Evolutionary conservation across 2,797 vertebrate species (phyloP), one percentile per base, ranked within the genome.

Genomic region (Scarus forsteni): DNA sequence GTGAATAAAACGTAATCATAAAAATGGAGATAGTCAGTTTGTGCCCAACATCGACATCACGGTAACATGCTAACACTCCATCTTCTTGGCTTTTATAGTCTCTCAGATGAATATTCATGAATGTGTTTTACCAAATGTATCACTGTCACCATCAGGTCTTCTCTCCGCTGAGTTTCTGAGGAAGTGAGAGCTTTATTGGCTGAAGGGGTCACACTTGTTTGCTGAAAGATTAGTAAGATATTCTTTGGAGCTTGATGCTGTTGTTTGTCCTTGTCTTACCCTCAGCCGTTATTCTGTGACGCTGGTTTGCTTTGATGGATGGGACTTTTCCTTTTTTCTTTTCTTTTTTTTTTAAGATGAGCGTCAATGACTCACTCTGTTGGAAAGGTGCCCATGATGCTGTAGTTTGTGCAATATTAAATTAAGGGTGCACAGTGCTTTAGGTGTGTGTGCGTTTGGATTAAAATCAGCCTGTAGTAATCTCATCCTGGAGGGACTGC

Each of bases 171-270:
- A 54, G 78, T 70, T 73, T 74, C 40, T 73, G 78, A 88, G 80
- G 84, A 84, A 55, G 57, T 81, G 34, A 63, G 74, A 79, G 73
- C 81, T 89, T 88, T 90, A 88, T 89, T 88, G 87, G 88, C 87
- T 85, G 52, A 67, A 85, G 72, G 60, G 85, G 82, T 88, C 86
- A 73, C 75, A 75, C 66, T 73, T 79, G 66, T 86, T 90, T 86
- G 77, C 81, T 79, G 78, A 88, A 65, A 83, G 77, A 86, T 87
- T 83, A 85, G 71, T 53, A 65, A 81, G 73, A 77, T 85, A 89
- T 84, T 81, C 74, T 73, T 81, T 68, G 48, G 60, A 65, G 78
- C 46, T 56, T 60, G 65, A 58, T 73, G 59, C 67, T 80, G 69
- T 68, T 83, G 75, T 86, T 86, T 89, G 85, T 87, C 86, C 84